Evolutionary conservation across 2,113 vertebrate genomes (phyloP).

Genomic region (Rynchops niger): DNA sequence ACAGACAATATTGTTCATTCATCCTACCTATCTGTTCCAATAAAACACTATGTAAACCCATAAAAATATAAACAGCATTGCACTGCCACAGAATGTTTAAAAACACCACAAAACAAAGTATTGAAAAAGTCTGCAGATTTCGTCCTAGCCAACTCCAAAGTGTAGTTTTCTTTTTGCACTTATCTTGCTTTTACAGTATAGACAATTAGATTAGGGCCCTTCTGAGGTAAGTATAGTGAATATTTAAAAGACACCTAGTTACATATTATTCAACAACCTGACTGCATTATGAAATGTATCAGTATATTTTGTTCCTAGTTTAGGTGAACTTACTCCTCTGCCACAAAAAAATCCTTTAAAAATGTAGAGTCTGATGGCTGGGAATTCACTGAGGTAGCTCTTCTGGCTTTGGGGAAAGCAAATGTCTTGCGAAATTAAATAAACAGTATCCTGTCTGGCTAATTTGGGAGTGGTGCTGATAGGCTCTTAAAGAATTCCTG

Average conservation of each 20-base stretch:
- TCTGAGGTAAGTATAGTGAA: neutral
- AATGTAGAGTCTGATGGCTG: neutral
- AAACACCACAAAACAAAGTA: neutral
- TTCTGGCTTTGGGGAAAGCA: neutral
- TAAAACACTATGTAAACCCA: neutral
- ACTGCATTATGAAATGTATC: neutral
- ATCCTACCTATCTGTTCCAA: neutral
- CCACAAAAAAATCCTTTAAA: neutral
- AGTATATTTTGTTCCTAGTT: neutral
- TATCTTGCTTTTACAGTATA: neutral
- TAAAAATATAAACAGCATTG: neutral
- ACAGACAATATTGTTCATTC: neutral
- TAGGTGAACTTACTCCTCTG: neutral
- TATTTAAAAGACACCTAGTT: neutral
- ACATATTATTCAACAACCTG: neutral
- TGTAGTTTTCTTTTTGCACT: neutral
- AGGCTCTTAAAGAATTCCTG: neutral
- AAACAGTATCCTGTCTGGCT: conserved; percentile 24
- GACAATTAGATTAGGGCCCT: neutral
- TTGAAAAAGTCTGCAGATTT: neutral
- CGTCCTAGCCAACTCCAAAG: neutral
- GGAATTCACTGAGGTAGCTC: neutral
- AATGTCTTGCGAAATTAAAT: neutral
- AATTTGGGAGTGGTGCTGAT: conserved; percentile 19
- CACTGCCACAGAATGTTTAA: neutral